phyloP scores from a whole-genome alignment of 2,797 vertebrate genomes.

The Macropus fuliginosus region DNA sequence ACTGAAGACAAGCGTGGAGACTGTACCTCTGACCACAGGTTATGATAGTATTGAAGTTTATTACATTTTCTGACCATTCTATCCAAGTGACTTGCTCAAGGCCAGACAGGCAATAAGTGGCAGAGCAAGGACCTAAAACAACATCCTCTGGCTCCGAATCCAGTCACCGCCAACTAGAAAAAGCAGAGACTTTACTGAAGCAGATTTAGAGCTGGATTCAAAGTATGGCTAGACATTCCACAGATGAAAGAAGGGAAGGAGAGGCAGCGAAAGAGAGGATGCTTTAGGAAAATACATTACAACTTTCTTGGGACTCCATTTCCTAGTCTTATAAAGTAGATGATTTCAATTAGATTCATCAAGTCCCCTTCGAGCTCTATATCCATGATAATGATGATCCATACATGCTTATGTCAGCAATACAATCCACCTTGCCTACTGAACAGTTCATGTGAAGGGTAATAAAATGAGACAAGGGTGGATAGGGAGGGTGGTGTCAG shows the following conservation, averaged over 20 bases:
- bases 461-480: not conserved
- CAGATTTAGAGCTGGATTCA: not conserved
- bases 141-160: not conserved
- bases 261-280: not conserved
- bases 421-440: not conserved
- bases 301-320: not conserved
- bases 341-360: not conserved
- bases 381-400: not conserved
- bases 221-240: not conserved
- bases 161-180: not conserved
- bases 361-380: not conserved
- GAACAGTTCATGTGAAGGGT: not conserved
- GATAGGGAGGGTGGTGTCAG: not conserved
- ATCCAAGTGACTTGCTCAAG: not conserved
- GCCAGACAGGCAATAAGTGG: not conserved
- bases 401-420: not conserved
- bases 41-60: not conserved
- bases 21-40: not conserved
- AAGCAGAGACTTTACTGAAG: not conserved
- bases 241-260: not conserved
- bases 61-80: not conserved
- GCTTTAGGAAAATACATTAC: not conserved
- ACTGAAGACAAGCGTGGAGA: not conserved
- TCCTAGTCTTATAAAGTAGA: not conserved
- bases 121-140: not conserved